Percentiles rank a stretch among this genome's conserved stretches.
These are phyloP conservation scores for Elegia similella DNA, from an alignment of 2,888 invertebrate genomes.

Conservation along the genomic window DNA sequence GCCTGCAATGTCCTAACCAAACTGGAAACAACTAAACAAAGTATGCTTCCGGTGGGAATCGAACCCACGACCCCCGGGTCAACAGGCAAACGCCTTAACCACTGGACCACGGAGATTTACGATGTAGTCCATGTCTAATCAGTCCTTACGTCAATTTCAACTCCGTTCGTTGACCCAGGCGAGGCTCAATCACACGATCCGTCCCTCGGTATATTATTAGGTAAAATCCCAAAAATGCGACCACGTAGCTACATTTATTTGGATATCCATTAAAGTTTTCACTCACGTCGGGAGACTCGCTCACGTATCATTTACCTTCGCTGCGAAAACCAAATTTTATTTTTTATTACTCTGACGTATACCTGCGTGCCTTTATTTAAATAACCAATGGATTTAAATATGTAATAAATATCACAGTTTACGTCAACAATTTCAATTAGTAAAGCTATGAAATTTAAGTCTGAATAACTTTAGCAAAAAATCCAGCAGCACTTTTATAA, in stretches of 20 bases:
- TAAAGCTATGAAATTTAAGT: neutral
- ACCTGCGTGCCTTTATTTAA: neutral
- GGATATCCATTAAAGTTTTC: slow-evolving; percentile 11
- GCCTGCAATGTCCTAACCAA: too few relatives aligned
- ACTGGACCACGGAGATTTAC: too few relatives aligned
- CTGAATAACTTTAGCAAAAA: neutral
- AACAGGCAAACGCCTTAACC: too few relatives aligned
- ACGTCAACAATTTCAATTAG: slow-evolving; percentile 9
- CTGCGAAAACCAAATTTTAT: neutral
- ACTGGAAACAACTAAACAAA: too few relatives aligned
- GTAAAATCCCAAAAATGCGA: slow-evolving; percentile 5
- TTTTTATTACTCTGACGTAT: neutral
- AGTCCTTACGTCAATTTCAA: neutral
- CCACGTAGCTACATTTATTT: slow-evolving; percentile 1
- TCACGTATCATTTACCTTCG: neutral
- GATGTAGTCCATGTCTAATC: too few relatives aligned
- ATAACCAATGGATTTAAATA: neutral
- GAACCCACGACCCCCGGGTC: too few relatives aligned
- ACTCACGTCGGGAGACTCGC: neutral
- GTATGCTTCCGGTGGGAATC: too few relatives aligned
- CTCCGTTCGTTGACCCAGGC: neutral
- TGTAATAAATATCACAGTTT: neutral
- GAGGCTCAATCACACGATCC: neutral
- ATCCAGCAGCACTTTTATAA: neutral
- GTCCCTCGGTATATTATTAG: neutral